phyloP scores from a whole-genome alignment of 1,140 invertebrate species.

The Pantala flavescens region DNA sequence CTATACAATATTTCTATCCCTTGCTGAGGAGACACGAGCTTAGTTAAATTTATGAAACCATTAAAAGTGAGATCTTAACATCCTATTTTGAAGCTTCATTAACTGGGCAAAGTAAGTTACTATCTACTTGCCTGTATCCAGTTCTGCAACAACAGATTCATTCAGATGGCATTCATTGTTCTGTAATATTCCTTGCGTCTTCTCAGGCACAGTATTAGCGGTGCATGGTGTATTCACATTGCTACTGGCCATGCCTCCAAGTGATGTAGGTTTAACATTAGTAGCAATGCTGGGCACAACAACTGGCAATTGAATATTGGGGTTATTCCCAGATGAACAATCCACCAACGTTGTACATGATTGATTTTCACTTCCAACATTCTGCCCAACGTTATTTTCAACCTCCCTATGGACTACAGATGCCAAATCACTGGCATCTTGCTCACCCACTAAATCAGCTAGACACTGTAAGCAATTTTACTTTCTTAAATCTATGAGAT shows the following conservation, averaged over 20 bases:
- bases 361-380: not conserved
- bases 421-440: not conserved
- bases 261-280: not conserved
- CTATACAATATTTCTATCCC: too few relatives aligned
- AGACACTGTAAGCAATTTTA: not conserved
- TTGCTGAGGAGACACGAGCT: too few relatives aligned
- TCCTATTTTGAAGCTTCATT: too few relatives aligned
- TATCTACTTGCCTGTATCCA: not conserved
- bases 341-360: not conserved
- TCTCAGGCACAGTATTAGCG: not conserved
- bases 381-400: not conserved
- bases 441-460: not conserved
- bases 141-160: not conserved
- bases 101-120: too few relatives aligned
- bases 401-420: not conserved
- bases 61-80: too few relatives aligned
- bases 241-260: not conserved
- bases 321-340: not conserved
- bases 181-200: not conserved
- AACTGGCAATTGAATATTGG: not conserved
- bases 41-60: too few relatives aligned
- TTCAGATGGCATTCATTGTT: not conserved
- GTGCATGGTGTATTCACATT: not conserved
- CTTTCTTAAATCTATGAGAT: too few relatives aligned
- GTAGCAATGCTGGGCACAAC: not conserved